Evolutionary conservation across 1,140 invertebrate genomes (phyloP).

Genomic region (Panagrolaimus sp.): DNA sequence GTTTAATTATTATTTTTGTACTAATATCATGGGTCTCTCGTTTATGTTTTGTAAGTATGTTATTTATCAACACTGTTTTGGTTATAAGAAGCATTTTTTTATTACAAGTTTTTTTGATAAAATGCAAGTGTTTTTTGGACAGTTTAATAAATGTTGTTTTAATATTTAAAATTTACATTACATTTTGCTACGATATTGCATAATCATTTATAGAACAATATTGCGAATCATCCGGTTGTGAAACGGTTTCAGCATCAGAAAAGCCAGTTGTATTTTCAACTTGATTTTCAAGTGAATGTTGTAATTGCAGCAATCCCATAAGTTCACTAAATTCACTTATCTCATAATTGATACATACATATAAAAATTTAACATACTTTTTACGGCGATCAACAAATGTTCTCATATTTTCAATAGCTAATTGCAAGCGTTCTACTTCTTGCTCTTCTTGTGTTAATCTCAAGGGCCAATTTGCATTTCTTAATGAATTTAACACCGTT

Average conservation of each 20-base stretch:
- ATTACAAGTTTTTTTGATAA: too few relatives aligned
- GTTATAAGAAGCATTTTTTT: too few relatives aligned
- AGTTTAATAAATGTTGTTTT: too few relatives aligned
- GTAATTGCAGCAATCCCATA: neutral
- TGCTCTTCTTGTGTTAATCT: conserved; percentile 13
- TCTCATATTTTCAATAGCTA: conserved; percentile 34
- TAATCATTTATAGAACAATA: conserved; percentile 5
- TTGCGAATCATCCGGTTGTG: conserved; percentile 7
- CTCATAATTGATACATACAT: neutral
- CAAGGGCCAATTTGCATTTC: conserved; percentile 27
- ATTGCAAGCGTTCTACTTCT: conserved; percentile 30
- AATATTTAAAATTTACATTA: too few relatives aligned
- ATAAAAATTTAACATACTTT: neutral
- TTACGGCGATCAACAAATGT: neutral
- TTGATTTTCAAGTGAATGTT: neutral
- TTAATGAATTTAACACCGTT: conserved; percentile 35
- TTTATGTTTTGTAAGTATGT: too few relatives aligned
- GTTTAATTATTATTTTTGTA: too few relatives aligned
- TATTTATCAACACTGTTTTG: too few relatives aligned
- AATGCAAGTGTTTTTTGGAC: too few relatives aligned
- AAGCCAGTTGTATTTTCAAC: neutral
- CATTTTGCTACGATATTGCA: neutral
- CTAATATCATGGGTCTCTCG: too few relatives aligned
- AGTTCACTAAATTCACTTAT: conserved; percentile 4
- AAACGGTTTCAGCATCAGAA: conserved; percentile 6